A percentile compares a stretch with the other conserved stretches of the same genome.
These are phyloP conservation scores for Apeira syringaria DNA, from an alignment of 2,888 invertebrate species.

Conservation along the genomic window DNA sequence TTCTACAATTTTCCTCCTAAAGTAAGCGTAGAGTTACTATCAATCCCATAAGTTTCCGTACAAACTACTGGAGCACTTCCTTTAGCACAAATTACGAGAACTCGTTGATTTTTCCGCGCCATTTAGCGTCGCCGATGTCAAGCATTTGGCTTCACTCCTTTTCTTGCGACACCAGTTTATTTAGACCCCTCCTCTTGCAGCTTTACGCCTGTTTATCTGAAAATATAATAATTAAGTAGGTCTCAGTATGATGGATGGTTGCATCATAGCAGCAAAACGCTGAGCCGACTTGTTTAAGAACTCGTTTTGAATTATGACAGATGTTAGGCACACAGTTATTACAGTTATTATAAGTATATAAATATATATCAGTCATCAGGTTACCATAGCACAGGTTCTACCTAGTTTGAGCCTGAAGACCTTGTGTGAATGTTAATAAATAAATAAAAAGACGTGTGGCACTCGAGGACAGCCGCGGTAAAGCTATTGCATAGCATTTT, in stretches of 20 bases:
- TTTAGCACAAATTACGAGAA: conserved; percentile 19
- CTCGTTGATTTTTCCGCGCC: conserved; percentile 31
- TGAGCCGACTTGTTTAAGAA: conserved; percentile 10
- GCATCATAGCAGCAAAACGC: conserved; percentile 6
- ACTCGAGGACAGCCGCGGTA: too few species aligned
- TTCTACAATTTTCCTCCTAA: conserved; percentile 7
- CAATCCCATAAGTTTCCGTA: conserved; percentile 19
- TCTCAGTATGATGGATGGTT: conserved; percentile 4
- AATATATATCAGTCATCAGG: too few species aligned
- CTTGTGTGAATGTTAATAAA: too few species aligned
- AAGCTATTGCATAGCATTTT: too few species aligned
- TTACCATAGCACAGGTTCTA: too few species aligned
- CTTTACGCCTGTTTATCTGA: background rate
- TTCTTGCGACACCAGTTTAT: conserved; percentile 21
- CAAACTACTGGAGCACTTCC: conserved; percentile 22
- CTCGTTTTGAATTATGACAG: conserved; percentile 14
- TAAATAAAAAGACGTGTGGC: too few species aligned
- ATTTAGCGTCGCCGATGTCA: conserved; percentile 28
- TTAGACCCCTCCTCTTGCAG: conserved; percentile 11
- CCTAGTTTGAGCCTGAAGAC: too few species aligned
- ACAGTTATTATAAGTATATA: too few species aligned
- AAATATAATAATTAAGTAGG: background rate
- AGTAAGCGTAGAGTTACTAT: conserved; percentile 7
- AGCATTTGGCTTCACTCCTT: conserved; percentile 22
- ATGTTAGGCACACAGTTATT: too few species aligned